These are phyloP conservation scores for Sorex maritimensis DNA, from an alignment of 2,797 vertebrate species.

Conservation along the genomic window DNA sequence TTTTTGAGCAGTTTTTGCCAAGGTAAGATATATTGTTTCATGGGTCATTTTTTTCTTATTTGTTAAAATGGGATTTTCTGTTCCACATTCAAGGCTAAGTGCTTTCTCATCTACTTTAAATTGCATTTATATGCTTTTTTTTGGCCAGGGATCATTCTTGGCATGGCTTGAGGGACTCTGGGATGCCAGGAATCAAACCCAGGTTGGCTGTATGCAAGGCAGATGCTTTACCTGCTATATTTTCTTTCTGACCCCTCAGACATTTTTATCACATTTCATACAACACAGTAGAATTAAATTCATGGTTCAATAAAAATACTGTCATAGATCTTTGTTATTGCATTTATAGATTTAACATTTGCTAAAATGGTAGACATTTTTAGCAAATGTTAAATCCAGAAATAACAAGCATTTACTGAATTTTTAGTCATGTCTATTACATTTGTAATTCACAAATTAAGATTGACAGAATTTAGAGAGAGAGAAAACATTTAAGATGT, in stretches of 20 bases:
- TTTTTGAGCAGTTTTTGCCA: conserved; percentile 51
- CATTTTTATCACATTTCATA: background rate
- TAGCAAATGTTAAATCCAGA: conserved; percentile 5
- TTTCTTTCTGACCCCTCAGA: too few species aligned
- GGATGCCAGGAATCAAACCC: too few species aligned
- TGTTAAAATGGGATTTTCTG: conserved; percentile 5
- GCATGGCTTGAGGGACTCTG: too few species aligned
- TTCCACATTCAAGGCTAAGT: background rate
- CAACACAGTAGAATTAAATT: conserved; percentile 3
- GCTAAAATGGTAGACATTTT: too few species aligned
- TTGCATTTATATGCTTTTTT: too few species aligned
- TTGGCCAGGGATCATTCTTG: too few species aligned
- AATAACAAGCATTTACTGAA: conserved; percentile 41
- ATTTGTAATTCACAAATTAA: conserved; percentile 65
- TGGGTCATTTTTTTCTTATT: conserved; percentile 29
- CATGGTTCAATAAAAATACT: conserved; percentile 3
- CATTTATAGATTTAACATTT: conserved; percentile 21
- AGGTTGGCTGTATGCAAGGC: too few species aligned
- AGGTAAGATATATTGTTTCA: conserved; percentile 30
- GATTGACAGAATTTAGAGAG: conserved; percentile 49
- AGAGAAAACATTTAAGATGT: conserved; percentile 53
- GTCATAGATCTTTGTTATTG: conserved; percentile 33
- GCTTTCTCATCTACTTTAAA: too few species aligned
- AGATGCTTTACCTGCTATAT: too few species aligned
- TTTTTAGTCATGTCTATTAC: conserved; percentile 51